Evolutionary conservation across 2,888 invertebrate species (phyloP).

Genomic region (Acronicta psi): DNA sequence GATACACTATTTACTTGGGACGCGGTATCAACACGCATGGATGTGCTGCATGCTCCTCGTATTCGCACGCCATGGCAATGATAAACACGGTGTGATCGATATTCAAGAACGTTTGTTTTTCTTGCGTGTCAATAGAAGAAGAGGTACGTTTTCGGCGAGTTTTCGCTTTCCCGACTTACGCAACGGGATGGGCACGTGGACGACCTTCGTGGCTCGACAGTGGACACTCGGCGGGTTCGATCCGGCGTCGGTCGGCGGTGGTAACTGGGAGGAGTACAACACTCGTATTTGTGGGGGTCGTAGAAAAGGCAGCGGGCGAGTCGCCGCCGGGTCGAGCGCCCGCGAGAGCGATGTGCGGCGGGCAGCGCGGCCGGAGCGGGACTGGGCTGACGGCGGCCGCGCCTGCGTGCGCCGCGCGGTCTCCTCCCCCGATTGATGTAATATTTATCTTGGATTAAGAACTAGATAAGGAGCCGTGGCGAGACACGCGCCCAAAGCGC

Average conservation of each 20-base stretch:
- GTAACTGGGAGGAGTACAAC: constrained; percentile 50
- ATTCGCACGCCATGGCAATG: constrained; percentile 67
- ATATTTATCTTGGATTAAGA: constrained; percentile 89
- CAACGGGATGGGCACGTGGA: constrained; percentile 80
- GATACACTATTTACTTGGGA: constrained; percentile 67
- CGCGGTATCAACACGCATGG: constrained; percentile 66
- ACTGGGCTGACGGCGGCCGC: constrained; percentile 78
- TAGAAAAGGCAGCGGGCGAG: constrained; percentile 74
- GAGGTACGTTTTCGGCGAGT: constrained; percentile 71
- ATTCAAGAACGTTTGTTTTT: constrained; percentile 77
- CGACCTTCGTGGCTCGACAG: constrained; percentile 51
- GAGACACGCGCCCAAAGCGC: constrained; percentile 64
- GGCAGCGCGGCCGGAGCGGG: constrained; percentile 85
- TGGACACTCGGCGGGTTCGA: constrained; percentile 53
- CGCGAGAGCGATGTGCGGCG: constrained; percentile 80
- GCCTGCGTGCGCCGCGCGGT: constrained; percentile 69
- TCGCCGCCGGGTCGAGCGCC: constrained; percentile 80
- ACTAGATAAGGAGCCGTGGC: constrained; percentile 80
- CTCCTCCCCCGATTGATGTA: constrained; percentile 86
- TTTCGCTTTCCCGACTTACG: constrained; percentile 79
- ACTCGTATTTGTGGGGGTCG: constrained; percentile 63
- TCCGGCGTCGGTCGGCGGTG: constrained; percentile 45
- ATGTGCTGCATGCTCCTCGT: constrained; percentile 38
- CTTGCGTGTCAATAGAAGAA: constrained; percentile 82
- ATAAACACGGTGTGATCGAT: constrained; percentile 82